Base-by-base conservation (phyloP, 1,140 invertebrate genomes). In the Sycophaga agraensis region DNA sequence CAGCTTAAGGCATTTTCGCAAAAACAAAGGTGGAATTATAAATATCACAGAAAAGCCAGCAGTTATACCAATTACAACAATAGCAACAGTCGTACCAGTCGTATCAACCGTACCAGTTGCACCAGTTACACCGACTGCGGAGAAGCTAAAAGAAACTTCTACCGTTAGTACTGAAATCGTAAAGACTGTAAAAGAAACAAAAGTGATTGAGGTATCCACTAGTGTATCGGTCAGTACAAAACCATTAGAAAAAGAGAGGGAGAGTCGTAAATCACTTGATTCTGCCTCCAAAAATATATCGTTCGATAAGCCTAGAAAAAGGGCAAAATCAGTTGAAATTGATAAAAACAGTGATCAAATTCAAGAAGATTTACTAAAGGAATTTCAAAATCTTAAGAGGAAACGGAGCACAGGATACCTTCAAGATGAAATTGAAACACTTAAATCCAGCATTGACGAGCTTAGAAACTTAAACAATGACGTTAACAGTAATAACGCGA, bases 261-360 rank as follows among this genome's bases (percentile, higher is more conserved):
- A 45, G 19, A 40, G 11, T 24, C 45, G 54, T 12, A 57, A 34
- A 39, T 63, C 61, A 2, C 2, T 63, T 16, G 61, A 63, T 40
- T 57, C 55, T 4, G 5, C 34, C 0, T n/a, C 34, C 12, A 63
- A 58, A 45, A 45, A n/a, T 6, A 9, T 14, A 21, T 12, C 1
- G 1, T 2, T 4, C 2, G 16, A 45, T 22, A 50, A 42, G 8
- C n/a, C 45, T 28, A 66, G 42, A 54, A 65, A 45, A 40, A 68
- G 70, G 55, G 68, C 72, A 14, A 70, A 49, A 48, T 71, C 70
- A 0, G 64, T 67, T 16, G 72, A 73, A 42, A 11, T 46, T 5
- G 43, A 65, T 21, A 46, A 56, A 4, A 60, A 37, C 16, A 65
- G 54, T 22, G 54, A 59, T 7, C 57, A 65, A 19, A 51, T 70